These are phyloP conservation scores for Ephestia elutella DNA, from an alignment of 1,140 invertebrate species.

Conservation along the genomic window DNA sequence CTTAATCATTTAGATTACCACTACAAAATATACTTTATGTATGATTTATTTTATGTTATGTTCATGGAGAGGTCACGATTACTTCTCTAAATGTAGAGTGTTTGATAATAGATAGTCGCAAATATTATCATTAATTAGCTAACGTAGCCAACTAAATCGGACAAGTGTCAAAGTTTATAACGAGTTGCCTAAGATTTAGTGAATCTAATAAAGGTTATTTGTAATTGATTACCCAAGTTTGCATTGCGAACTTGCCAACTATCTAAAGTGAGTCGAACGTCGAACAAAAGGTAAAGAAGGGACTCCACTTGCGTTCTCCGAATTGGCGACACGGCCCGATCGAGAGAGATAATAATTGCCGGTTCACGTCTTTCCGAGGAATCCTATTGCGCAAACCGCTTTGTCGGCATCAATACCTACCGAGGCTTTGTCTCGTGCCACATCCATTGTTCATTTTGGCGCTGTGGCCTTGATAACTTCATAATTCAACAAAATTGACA, in stretches of 20 bases:
- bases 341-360: conserved; percentile 66
- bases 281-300: conserved; percentile 15
- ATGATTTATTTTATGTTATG: no score
- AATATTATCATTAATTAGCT: not conserved
- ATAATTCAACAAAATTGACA: conserved; percentile 51
- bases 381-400: conserved; percentile 68
- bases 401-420: conserved; percentile 64
- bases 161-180: not conserved
- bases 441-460: conserved; percentile 64
- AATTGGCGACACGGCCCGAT: conserved; percentile 56
- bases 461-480: conserved; percentile 53
- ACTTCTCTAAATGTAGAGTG: no score
- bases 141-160: not conserved
- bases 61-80: no score
- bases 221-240: conserved; percentile 3
- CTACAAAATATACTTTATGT: no score
- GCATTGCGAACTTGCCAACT: not conserved
- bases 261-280: not conserved
- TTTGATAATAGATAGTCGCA: no score
- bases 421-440: conserved; percentile 64
- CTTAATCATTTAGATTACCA: no score
- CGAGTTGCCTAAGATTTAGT: not conserved
- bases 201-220: conserved; percentile 4
- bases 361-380: conserved; percentile 65
- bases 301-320: conserved; percentile 40